phyloP scores from a whole-genome alignment of 2,113 vertebrate genomes.

The Saccopteryx leptura region DNA sequence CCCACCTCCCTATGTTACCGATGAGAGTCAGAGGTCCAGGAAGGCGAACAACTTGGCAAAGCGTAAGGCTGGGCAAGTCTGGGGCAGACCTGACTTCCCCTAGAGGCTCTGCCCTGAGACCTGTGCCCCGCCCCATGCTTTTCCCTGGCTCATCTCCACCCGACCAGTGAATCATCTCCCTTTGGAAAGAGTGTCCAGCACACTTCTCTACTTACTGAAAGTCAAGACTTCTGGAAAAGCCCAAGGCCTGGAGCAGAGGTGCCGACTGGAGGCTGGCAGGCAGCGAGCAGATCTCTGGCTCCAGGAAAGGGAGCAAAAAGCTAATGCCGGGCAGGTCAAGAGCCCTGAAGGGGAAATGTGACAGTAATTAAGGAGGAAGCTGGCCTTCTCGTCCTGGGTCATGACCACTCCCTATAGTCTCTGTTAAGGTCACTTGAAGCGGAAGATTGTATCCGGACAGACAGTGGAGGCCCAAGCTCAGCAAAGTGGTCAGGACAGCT shows the following conservation, averaged over 20 bases:
- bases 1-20: neutral
- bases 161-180: neutral
- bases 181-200: neutral
- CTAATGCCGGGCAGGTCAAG: slow-evolving; percentile 73
- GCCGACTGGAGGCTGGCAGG: neutral
- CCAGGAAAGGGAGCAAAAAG: slow-evolving; percentile 70
- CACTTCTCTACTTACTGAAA: neutral
- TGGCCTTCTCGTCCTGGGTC: slow-evolving; percentile 68
- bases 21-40: neutral
- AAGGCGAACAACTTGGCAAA: neutral
- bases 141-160: neutral
- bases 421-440: slow-evolving; percentile 74
- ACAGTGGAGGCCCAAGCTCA: slow-evolving; percentile 65
- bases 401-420: slow-evolving; percentile 64
- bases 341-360: slow-evolving; percentile 77
- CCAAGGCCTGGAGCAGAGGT: neutral
- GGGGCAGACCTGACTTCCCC: neutral
- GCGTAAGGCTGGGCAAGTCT: neutral
- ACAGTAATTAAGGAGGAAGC: slow-evolving; percentile 77
- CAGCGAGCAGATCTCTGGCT: slow-evolving; percentile 61
- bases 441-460: slow-evolving; percentile 78
- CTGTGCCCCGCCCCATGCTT: fast-evolving
- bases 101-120: neutral
- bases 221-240: slow-evolving; percentile 38
- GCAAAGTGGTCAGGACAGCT: slow-evolving; percentile 82